These are phyloP conservation scores for Orthosia gracilis DNA, from an alignment of 2,888 invertebrate species.

Conservation along the genomic window DNA sequence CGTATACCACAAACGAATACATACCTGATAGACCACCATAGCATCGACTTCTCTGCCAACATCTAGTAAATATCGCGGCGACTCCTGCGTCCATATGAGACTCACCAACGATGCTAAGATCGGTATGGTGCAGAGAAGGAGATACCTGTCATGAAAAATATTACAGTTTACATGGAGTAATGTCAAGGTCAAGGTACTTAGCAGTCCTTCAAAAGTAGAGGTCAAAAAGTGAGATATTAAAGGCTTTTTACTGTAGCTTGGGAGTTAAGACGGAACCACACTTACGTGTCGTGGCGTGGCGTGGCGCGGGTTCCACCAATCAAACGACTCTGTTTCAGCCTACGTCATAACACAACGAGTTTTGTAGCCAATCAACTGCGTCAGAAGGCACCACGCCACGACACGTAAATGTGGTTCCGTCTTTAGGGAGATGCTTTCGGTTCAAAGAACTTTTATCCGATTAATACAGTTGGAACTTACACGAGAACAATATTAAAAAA, in stretches of 20 bases:
- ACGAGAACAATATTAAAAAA: too few species aligned
- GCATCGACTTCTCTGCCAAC: slow-evolving; percentile 95
- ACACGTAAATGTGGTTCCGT: too few species aligned
- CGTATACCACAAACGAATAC: too few species aligned
- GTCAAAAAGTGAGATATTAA: background rate
- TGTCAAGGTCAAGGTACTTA: background rate
- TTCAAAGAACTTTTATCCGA: background rate
- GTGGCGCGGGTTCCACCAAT: too few species aligned
- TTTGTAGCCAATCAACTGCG: too few species aligned
- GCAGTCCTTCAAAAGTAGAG: background rate
- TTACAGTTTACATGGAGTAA: background rate
- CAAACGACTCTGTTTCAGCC: too few species aligned
- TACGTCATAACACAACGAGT: too few species aligned
- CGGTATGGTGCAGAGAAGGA: slow-evolving; percentile 93
- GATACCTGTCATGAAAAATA: slow-evolving; percentile 80
- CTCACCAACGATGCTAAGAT: slow-evolving; percentile 93
- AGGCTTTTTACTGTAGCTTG: background rate
- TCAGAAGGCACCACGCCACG: too few species aligned
- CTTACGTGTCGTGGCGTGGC: too few species aligned
- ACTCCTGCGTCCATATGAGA: slow-evolving; percentile 94
- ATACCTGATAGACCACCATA: slow-evolving; percentile 94
- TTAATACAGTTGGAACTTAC: too few species aligned
- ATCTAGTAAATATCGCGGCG: slow-evolving; percentile 94
- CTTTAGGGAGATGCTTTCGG: background rate
- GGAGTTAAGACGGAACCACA: too few species aligned